Percentiles rank a stretch among this genome's conserved stretches.
Evolutionary conservation across 2,888 invertebrate species (phyloP).

Genomic region (Hydriomena furcata): DNA sequence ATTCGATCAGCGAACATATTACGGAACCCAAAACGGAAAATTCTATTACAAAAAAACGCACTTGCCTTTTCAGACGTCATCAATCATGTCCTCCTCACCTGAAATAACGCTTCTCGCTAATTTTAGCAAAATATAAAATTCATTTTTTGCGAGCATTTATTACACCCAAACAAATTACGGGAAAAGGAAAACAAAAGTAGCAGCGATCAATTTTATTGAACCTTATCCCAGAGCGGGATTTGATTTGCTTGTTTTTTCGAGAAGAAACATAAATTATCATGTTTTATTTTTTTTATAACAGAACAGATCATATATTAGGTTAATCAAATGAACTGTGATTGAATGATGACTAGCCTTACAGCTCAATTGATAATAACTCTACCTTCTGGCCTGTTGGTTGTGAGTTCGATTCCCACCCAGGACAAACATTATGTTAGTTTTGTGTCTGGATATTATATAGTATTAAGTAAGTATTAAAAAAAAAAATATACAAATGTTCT

Average conservation of each 20-base stretch:
- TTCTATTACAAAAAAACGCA: conserved; percentile 15
- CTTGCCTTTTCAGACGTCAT: conserved; percentile 13
- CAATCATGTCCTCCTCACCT: conserved; percentile 26
- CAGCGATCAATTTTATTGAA: conserved; percentile 29
- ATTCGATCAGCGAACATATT: too few relatives aligned
- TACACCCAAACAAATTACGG: conserved; percentile 29
- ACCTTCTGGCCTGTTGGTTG: too few relatives aligned
- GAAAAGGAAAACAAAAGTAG: conserved; percentile 30
- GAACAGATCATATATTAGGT: not conserved
- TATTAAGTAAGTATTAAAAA: too few relatives aligned
- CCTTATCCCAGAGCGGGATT: conserved; percentile 22
- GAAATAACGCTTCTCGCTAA: conserved; percentile 22
- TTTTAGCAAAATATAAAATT: conserved; percentile 18
- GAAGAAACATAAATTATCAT: conserved; percentile 16
- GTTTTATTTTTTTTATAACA: conserved; percentile 14
- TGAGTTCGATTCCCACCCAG: too few relatives aligned
- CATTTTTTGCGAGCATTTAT: conserved; percentile 24
- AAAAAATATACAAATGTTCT: too few relatives aligned
- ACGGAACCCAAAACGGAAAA: conserved; percentile 19
- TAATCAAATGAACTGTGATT: conserved; percentile 9
- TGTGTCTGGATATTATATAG: too few relatives aligned
- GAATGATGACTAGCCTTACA: too few relatives aligned
- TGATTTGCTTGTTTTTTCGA: conserved; percentile 30
- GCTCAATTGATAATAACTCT: too few relatives aligned
- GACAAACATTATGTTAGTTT: too few relatives aligned